Percentiles rank a stretch among this genome's conserved stretches.
Conservation (phyloP, 92 coral and sea anemone genomes). For the Siderastrea siderea region DNA sequence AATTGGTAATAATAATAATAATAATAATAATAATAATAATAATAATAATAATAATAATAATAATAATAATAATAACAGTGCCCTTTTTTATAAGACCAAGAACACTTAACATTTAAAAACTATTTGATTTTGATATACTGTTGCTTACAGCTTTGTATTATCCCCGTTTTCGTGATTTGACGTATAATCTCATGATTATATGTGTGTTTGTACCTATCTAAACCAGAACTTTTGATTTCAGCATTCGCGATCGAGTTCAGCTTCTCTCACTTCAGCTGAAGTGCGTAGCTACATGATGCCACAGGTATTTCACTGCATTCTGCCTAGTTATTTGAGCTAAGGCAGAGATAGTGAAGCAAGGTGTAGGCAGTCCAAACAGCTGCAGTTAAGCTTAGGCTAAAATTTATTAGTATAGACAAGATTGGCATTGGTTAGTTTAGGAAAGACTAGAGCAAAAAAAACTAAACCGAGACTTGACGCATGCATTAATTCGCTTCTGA, state of each 20-base stretch:
- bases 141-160: too few relatives aligned
- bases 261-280: conserved; percentile 92
- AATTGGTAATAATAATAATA: too few relatives aligned
- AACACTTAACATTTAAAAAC: too few relatives aligned
- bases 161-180: too few relatives aligned
- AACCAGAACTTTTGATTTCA: conserved; percentile 54
- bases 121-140: too few relatives aligned
- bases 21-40: too few relatives aligned
- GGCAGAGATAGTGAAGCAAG: conserved; percentile 39
- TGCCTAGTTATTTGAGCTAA: conserved; percentile 34
- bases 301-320: conserved; percentile 72
- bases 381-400: neutral
- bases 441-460: neutral
- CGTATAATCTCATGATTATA: neutral
- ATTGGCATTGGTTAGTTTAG: neutral
- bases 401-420: too few relatives aligned
- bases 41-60: too few relatives aligned
- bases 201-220: neutral
- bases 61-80: too few relatives aligned
- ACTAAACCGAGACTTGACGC: neutral
- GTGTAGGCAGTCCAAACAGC: neutral
- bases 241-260: conserved; percentile 93
- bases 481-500: too few relatives aligned
- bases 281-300: conserved; percentile 90
- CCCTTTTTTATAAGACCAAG: too few relatives aligned